Conservation (phyloP, 2,797 vertebrate species). For the Carcharodon carcharias region DNA sequence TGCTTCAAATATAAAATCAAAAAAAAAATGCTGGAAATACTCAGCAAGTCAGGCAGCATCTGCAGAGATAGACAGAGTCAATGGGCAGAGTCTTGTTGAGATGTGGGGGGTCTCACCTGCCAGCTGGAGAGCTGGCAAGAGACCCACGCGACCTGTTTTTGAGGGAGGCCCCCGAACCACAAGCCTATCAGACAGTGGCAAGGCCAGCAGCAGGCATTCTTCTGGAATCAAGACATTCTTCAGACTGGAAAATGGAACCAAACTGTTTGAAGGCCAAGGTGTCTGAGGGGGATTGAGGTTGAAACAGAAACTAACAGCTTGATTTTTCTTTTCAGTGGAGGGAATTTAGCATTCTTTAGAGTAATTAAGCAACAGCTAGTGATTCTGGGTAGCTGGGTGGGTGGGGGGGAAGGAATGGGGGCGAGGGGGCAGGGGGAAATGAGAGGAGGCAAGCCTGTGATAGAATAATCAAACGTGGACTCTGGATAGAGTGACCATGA, state of each 20-base stretch:
- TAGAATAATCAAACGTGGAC: neutral
- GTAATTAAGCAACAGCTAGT: neutral
- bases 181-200: too few species aligned
- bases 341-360: neutral
- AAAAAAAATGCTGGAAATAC: too few species aligned
- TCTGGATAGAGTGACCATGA: neutral
- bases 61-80: too few species aligned
- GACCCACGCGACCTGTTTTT: too few species aligned
- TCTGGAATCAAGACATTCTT: neutral
- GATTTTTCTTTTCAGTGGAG: neutral
- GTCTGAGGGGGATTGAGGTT: neutral
- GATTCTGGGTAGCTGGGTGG: neutral
- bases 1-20: too few species aligned
- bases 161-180: too few species aligned
- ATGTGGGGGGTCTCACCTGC: too few species aligned
- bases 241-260: neutral
- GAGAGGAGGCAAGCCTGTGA: neutral
- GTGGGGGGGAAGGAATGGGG: too few species aligned
- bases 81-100: too few species aligned
- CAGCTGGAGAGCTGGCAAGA: too few species aligned
- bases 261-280: neutral
- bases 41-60: too few species aligned
- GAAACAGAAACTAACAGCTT: neutral
- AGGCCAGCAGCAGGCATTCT: too few species aligned
- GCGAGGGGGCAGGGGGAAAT: neutral